Evolutionary conservation across 2,888 invertebrate genomes (phyloP).

Genomic region (Eilema griseolum): DNA sequence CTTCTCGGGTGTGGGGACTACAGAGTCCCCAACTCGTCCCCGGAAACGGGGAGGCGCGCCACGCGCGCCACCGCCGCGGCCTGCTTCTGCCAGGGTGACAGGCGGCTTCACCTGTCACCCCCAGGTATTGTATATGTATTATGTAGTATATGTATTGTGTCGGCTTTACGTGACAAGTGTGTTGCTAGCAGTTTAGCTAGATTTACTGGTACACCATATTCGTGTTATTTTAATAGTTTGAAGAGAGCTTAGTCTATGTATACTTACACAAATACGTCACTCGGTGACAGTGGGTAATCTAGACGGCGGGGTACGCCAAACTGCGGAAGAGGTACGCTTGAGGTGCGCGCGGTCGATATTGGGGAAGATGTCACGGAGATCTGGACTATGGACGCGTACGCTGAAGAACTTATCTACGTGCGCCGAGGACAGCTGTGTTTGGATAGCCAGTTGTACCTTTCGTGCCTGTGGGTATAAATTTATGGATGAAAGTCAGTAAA

Average conservation of each 20-base stretch:
- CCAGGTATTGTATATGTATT: too few relatives aligned
- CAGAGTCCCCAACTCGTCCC: too few relatives aligned
- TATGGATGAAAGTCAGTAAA: not conserved
- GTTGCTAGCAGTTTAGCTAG: too few relatives aligned
- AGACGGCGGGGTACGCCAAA: conserved; percentile 91
- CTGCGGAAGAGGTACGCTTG: conserved; percentile 91
- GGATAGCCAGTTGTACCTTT: conserved; percentile 74
- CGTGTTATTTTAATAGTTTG: conserved; percentile 64
- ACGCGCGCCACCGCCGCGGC: too few relatives aligned
- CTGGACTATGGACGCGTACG: conserved; percentile 87
- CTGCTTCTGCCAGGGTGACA: too few relatives aligned
- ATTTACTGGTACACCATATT: too few relatives aligned
- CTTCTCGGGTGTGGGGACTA: too few relatives aligned
- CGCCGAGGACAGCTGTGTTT: conserved; percentile 71
- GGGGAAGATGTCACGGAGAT: conserved; percentile 90
- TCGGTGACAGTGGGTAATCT: conserved; percentile 83
- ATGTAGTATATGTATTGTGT: too few relatives aligned
- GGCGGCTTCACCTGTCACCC: too few relatives aligned
- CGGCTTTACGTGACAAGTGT: too few relatives aligned
- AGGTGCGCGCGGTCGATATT: conserved; percentile 88
- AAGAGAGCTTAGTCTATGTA: conserved; percentile 88
- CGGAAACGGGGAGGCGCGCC: too few relatives aligned
- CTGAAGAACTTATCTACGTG: conserved; percentile 88
- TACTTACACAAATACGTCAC: conserved; percentile 35
- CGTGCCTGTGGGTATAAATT: conserved; percentile 65